Evolutionary conservation across 2,797 vertebrate genomes (phyloP), one percentile per base, ranked within the genome.

Genomic region (Sebastes vulpes): DNA sequence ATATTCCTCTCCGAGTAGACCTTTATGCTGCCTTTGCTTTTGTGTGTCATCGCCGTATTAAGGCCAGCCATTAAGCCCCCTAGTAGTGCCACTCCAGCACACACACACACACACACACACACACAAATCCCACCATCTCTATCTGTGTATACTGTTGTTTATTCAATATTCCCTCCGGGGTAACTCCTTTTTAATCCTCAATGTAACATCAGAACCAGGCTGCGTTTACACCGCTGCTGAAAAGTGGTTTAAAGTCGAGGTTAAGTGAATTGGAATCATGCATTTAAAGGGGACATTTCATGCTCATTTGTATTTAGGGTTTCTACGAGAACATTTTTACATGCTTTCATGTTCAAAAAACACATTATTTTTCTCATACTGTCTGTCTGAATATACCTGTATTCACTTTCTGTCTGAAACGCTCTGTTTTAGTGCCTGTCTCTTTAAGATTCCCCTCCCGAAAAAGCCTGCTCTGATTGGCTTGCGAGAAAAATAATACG

Each of bases 11-110:
- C 54, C 1, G 64, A 52, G 58, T 1, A 65, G 72, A 76, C 85
- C 87, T 85, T 77, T 67, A 64, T 82, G 70, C 72, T 7, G 65
- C 74, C 54, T 71, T 60, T 32, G 64, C 72, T 81, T 89, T 94
- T 92, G 86, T 91, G 82, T 92, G 86, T 90, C 93, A 92, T 90
- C 35, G 3, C 5, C 67, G 87, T 92, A 95, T 93, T 95, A 94
- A 90, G 92, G 94, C 88, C 92, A 93, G 85, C 90, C 90, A 91
- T 94, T 94, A 94, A 93, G 84, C 90, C 86, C 59, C 61, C 50
- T 53, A 16, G 28, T 9, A 26, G 35, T 63, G 59, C 70, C 70
- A 70, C 58, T 32, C 53, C 48, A 38, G 48, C 26, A 21, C 61
- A 28, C 63, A 56, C 26, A 28, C 59, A 59, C 61, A 28, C 63